These are phyloP conservation scores for Arge pagana DNA, from an alignment of 2,888 invertebrate species.

Conservation along the genomic window DNA sequence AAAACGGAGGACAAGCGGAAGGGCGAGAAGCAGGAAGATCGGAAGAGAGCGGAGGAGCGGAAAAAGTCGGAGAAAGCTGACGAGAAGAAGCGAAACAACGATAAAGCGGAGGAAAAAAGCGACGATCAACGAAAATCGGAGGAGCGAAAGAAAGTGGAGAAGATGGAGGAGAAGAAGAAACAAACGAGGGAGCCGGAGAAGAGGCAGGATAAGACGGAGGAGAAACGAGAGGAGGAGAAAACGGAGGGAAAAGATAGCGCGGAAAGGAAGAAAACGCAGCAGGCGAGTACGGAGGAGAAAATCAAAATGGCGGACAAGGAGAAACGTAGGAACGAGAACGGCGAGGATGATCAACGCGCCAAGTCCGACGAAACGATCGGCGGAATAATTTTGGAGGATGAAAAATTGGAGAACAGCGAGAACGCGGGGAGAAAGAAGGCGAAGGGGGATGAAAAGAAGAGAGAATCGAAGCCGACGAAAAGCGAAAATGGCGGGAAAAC, in stretches of 20 bases:
- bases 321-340: too few relatives aligned
- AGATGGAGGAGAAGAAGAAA: slow-evolving; percentile 39
- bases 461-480: slow-evolving; percentile 44
- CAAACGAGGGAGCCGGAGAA: slow-evolving; percentile 35
- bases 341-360: too few relatives aligned
- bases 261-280: slow-evolving; percentile 25
- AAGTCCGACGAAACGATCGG: slow-evolving; percentile 10
- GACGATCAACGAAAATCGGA: slow-evolving; percentile 30
- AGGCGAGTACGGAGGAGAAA: too few relatives aligned
- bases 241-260: slow-evolving; percentile 32
- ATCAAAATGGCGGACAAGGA: too few relatives aligned
- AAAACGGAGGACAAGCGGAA: slow-evolving; percentile 32
- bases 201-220: slow-evolving; percentile 40
- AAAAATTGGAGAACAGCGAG: not conserved
- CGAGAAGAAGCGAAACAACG: slow-evolving; percentile 37
- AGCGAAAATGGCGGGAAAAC: slow-evolving; percentile 40
- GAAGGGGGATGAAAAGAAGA: slow-evolving; percentile 46
- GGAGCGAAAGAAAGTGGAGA: slow-evolving; percentile 42
- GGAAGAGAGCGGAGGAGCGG: slow-evolving; percentile 36
- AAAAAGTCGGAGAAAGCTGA: slow-evolving; percentile 35
- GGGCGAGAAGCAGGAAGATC: slow-evolving; percentile 28
- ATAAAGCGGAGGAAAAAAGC: slow-evolving; percentile 30
- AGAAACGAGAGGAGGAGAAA: slow-evolving; percentile 32
- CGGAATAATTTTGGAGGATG: too few relatives aligned
- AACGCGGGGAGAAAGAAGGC: slow-evolving; percentile 37